Percentiles rank a stretch among this genome's conserved stretches.
Evolutionary conservation across 2,113 vertebrate genomes (phyloP).

Genomic region (Vidua chalybeata): DNA sequence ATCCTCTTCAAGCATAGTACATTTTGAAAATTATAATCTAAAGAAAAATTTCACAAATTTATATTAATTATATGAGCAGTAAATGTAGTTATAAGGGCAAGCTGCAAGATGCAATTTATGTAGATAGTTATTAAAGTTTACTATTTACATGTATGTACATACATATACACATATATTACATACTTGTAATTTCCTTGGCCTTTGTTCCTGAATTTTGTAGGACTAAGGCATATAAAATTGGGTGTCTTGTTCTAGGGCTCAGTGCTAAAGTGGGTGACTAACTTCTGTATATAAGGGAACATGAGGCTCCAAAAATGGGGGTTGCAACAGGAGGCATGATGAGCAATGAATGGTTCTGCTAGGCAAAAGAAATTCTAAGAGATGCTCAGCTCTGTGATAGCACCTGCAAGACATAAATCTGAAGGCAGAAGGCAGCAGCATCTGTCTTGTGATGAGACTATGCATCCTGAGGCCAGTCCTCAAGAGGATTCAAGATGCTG

Average conservation of each 20-base stretch:
- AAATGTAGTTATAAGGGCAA: conserved; percentile 29
- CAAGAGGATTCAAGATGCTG: background rate
- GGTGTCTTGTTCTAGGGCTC: background rate
- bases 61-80: conserved; percentile 3
- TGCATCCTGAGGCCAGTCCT: background rate
- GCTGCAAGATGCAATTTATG: background rate
- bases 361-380: background rate
- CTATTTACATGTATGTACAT: background rate
- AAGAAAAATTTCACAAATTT: background rate
- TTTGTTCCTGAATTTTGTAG: background rate
- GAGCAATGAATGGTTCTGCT: background rate
- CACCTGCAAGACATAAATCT: background rate
- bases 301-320: background rate
- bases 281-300: background rate
- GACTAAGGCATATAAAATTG: background rate
- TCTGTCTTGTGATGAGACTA: background rate
- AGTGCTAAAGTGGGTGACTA: background rate
- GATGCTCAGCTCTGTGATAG: background rate
- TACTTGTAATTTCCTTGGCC: background rate
- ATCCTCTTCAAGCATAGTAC: background rate
- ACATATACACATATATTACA: background rate
- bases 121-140: background rate
- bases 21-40: background rate
- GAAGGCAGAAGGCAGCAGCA: background rate
- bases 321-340: background rate